Percentiles rank a stretch among this genome's conserved stretches.
These are phyloP conservation scores for Apodemia zela DNA, from an alignment of 2,888 invertebrate genomes.

Conservation along the genomic window DNA sequence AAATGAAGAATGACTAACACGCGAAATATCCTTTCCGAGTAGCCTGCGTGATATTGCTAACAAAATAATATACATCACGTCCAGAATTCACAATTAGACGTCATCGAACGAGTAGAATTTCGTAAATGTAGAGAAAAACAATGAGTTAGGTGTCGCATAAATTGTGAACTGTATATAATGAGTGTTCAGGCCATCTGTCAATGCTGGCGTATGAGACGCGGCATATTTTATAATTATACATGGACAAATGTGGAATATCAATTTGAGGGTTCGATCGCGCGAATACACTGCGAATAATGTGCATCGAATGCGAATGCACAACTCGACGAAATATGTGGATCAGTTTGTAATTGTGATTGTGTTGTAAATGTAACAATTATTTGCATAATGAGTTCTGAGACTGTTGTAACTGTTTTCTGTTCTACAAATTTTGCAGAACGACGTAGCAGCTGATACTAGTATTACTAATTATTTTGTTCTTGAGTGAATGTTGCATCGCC, in stretches of 20 bases:
- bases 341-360: slow-evolving; percentile 10
- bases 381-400: background rate
- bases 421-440: background rate
- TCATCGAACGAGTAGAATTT: slow-evolving; percentile 50
- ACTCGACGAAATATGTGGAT: slow-evolving; percentile 6
- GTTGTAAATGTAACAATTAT: slow-evolving; percentile 7
- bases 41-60: slow-evolving; percentile 63
- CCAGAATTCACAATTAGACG: slow-evolving; percentile 60
- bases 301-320: slow-evolving; percentile 47
- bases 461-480: too few relatives aligned
- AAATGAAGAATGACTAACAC: slow-evolving; percentile 61
- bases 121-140: slow-evolving; percentile 65
- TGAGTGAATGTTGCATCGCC: too few relatives aligned
- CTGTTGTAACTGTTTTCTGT: background rate
- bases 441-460: too few relatives aligned
- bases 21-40: slow-evolving; percentile 69
- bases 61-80: slow-evolving; percentile 63
- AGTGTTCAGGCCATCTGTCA: slow-evolving; percentile 62
- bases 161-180: slow-evolving; percentile 53
- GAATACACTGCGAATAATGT: slow-evolving; percentile 58
- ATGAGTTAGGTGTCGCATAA: slow-evolving; percentile 64
- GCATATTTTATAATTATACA: slow-evolving; percentile 68
- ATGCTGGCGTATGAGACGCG: slow-evolving; percentile 43
- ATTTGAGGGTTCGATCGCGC: slow-evolving; percentile 51
- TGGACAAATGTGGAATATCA: slow-evolving; percentile 57